Evolutionary conservation across 2,888 invertebrate genomes (phyloP), one percentile per base, ranked within the genome.

Genomic region (Drosophila eohydei): DNA sequence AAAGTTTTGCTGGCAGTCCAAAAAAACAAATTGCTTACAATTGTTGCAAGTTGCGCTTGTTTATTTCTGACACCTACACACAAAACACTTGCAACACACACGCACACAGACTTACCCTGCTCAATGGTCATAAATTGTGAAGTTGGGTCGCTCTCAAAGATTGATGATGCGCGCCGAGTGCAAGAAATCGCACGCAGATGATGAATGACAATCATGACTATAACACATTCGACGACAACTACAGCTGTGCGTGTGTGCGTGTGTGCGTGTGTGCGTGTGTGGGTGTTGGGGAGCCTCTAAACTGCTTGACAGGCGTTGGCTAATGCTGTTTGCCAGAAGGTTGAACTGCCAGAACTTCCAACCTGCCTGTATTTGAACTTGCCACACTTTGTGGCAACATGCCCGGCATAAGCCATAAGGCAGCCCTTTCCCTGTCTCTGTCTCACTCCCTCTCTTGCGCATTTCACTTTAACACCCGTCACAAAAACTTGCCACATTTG

Each of bases 131-230:
- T 85, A 84, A 84, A 83, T 85, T 81, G 61, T 34, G 52, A 57
- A 68, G 69, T 71, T 77, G 28, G 28, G 50, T 34, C 34, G 50
- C 50, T 50, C 34, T 34, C 50, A 16, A 75, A 85, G 88, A 88
- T 85, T 88, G 88, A 88, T 85, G 84, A 79, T 76, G 71, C 58
- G 46, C 57, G 60, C 65, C 65, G 71, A 78, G 74, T 82, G 74
- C 71, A 71, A 74, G 74, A 78, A 86, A 83, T 83, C 80, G 82
- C 84, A 69, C 60, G 56, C 67, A 74, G 72, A 86, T 86, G 88
- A 86, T 86, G 86, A 72, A 86, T 86, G 84, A 70, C 73, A 61
- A 67, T 60, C 73, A 69, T 44, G 72, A 43, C 44, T 71, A 40
- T 58, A 72, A 34, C 26, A 36, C 40, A 7, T 21, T 12, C 6